Conservation (phyloP, 2,113 vertebrate genomes). For the Zosterops lateralis region DNA sequence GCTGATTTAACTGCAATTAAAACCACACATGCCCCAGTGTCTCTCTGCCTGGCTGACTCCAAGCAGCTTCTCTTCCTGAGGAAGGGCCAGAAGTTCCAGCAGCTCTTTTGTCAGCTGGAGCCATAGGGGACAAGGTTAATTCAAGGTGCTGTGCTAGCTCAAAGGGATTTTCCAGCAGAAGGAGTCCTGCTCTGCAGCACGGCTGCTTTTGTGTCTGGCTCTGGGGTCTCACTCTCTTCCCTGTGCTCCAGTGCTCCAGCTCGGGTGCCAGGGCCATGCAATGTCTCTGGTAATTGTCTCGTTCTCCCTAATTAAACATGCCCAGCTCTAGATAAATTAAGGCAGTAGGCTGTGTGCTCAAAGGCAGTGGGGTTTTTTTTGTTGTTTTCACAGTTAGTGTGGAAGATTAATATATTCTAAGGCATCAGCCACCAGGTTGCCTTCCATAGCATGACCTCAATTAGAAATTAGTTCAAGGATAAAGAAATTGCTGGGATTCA, state of each 20-base stretch:
- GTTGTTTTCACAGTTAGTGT: neutral
- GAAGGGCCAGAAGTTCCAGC: neutral
- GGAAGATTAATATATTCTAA: neutral
- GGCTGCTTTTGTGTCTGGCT: neutral
- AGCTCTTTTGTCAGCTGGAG: neutral
- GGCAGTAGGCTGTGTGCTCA: neutral
- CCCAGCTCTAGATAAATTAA: neutral
- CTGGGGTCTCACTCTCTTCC: neutral
- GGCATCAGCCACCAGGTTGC: neutral
- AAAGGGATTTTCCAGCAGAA: neutral
- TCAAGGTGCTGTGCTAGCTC: neutral
- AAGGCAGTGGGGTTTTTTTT: neutral
- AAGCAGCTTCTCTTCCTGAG: neutral
- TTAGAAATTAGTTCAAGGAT: slow-evolving; percentile 50
- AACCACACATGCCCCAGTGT: neutral
- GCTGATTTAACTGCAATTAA: neutral
- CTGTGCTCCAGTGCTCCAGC: neutral
- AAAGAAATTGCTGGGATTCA: neutral
- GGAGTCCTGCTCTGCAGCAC: neutral
- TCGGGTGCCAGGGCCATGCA: neutral
- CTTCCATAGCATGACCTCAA: neutral
- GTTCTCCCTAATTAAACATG: neutral
- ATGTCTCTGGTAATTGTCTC: neutral
- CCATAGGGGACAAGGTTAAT: neutral
- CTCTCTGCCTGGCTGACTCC: neutral